Base-by-base conservation (phyloP, 1,140 invertebrate genomes). In the Drosophila tani region DNA sequence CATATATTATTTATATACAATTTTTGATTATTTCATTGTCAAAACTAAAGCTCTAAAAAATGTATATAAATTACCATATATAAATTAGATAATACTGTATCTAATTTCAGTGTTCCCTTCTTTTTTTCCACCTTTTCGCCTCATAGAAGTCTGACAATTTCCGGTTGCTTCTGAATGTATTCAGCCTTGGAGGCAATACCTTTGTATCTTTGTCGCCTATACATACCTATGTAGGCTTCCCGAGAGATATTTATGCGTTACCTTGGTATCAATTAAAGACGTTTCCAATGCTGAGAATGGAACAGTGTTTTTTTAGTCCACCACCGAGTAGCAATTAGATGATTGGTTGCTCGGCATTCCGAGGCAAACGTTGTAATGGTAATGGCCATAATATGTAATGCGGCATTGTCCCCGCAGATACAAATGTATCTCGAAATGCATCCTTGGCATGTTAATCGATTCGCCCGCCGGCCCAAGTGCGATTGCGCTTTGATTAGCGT, bases 391-490 rank as follows among this genome's bases (percentile, higher is more conserved):
- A 65, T 78, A 62, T 70, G 75, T 45, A 50, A 70, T 57, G 45
- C 51, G 19, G 29, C 11, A 15, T 29, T 40, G 21, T 46, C 38
- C 47, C 32, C 55, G 49, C 46, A 65, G 71, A 46, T 29, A 45
- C 73, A 60, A 76, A 47, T 75, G 69, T 12, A 62, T 55, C 35
- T 55, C 50, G n/a, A 32, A 46, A 56, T 40, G 45, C 46, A 38
- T 68, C 49, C 68, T 73, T 74, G 70, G 68, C 68, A 73, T 58
- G 68, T 73, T 74, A 74, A 74, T 74, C 70, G 69, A 74, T 74
- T 60, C 38, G 68, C 68, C 70, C 68, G 35, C n/a, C 35, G 68
- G 70, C 29, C 69, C 19, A 32, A 41, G 68, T 56, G 55, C 70
- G 68, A 74, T 74, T 73, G 45, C 55, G 55, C 70, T 74, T 73